A percentile compares a stretch with the other conserved stretches of the same genome.
Conservation (phyloP, 2,113 vertebrate species). For the Helogale parvula region DNA sequence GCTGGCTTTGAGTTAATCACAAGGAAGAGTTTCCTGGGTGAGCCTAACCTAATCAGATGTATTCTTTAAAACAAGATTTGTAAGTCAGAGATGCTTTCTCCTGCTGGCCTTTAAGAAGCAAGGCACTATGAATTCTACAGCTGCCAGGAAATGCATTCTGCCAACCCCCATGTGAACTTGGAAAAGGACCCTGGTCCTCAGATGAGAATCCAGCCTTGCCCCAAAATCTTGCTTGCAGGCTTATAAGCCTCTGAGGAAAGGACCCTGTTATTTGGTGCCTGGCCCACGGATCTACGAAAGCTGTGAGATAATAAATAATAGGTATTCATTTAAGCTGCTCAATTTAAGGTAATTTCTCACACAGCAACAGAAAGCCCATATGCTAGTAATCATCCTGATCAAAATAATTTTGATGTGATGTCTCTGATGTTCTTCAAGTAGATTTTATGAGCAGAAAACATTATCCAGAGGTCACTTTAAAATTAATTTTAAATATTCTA, state of each 20-base stretch:
- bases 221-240: background rate
- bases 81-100: background rate
- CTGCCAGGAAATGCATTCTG: background rate
- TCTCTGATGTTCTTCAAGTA: background rate
- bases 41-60: background rate
- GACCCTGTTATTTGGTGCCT: background rate
- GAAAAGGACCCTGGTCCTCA: background rate
- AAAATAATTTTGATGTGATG: background rate
- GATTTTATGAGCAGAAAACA: slow-evolving; percentile 5
- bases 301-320: background rate
- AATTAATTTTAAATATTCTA: slow-evolving; percentile 37
- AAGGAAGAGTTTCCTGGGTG: background rate
- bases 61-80: background rate
- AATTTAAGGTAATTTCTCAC: slow-evolving; percentile 7
- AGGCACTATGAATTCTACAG: background rate
- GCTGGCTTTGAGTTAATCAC: background rate
- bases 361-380: background rate
- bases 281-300: background rate
- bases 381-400: background rate
- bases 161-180: background rate
- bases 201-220: background rate
- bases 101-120: background rate
- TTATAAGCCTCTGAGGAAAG: background rate
- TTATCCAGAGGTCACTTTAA: background rate
- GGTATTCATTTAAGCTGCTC: background rate